These are phyloP conservation scores for Pachycephala philippinensis DNA, from an alignment of 2,113 vertebrate species.

Conservation along the genomic window DNA sequence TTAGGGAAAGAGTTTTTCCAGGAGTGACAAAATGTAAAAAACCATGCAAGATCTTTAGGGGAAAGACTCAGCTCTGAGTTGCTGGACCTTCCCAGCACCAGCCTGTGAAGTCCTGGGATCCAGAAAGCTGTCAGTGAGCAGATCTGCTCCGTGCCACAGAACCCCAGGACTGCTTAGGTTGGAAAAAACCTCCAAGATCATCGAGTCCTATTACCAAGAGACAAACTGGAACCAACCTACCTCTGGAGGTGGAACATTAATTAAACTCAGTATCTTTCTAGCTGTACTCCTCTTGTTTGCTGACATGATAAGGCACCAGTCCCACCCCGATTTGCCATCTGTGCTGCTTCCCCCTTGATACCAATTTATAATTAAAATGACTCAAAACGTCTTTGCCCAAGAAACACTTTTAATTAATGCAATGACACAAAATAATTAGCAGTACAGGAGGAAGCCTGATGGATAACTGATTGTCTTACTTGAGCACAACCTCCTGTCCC, in stretches of 20 bases:
- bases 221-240: neutral
- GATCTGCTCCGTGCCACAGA: neutral
- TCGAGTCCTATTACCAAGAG: neutral
- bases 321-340: neutral
- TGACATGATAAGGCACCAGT: neutral
- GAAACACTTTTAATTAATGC: slow-evolving; percentile 35
- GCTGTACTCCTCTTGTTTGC: neutral
- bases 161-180: neutral
- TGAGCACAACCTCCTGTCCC: neutral
- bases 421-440: neutral
- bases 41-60: no score
- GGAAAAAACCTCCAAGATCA: neutral
- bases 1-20: neutral
- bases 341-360: slow-evolving; percentile 10
- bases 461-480: neutral
- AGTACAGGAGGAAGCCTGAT: neutral
- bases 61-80: neutral
- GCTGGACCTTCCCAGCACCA: neutral
- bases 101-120: neutral
- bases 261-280: neutral
- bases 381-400: neutral
- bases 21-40: neutral
- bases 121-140: fast-evolving
- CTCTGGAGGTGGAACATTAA: neutral
- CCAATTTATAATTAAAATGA: slow-evolving; percentile 13